A percentile compares a stretch with the other conserved stretches of the same genome.
phyloP scores from a whole-genome alignment of 2,113 vertebrate genomes.

The Chiloscyllium plagiosum region DNA sequence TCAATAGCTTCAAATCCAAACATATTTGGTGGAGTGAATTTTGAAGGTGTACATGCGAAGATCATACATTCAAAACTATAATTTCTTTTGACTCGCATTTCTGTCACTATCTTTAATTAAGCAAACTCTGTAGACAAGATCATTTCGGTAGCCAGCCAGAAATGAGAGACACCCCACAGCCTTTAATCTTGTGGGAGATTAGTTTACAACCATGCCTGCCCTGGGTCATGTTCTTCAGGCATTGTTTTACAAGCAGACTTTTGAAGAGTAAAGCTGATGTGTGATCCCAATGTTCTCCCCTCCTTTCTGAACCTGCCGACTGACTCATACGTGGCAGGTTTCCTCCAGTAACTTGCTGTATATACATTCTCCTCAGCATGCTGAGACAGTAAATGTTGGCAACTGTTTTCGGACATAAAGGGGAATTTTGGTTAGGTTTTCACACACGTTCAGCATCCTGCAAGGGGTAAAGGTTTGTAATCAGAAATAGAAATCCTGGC shows the following conservation, averaged over 20 bases:
- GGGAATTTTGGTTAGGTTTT: not conserved
- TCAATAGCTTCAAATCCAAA: conserved; percentile 1
- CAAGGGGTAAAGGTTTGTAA: not conserved
- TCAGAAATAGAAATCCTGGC: not conserved
- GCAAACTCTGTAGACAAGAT: not conserved
- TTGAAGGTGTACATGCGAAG: not conserved
- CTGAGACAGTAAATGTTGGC: not conserved
- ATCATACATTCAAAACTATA: conserved; percentile 30
- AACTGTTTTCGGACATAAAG: not conserved
- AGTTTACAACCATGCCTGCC: conserved; percentile 20
- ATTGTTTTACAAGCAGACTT: conserved; percentile 21
- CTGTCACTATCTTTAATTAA: conserved; percentile 30
- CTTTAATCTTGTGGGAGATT: conserved; percentile 32
- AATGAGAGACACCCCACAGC: conserved; percentile 22
- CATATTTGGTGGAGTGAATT: conserved; percentile 21
- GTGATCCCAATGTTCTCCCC: not conserved
- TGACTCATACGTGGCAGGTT: not conserved
- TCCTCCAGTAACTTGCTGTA: not conserved
- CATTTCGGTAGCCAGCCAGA: conserved; percentile 9
- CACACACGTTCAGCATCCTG: no score
- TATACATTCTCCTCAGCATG: not conserved
- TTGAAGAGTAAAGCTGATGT: conserved; percentile 19
- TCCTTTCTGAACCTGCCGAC: conserved; percentile 4
- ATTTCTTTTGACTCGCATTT: conserved; percentile 28
- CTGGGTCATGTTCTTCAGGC: conserved; percentile 30